Base-by-base conservation (phyloP, 2,888 invertebrate genomes). In the Criorhina ranunculi region DNA sequence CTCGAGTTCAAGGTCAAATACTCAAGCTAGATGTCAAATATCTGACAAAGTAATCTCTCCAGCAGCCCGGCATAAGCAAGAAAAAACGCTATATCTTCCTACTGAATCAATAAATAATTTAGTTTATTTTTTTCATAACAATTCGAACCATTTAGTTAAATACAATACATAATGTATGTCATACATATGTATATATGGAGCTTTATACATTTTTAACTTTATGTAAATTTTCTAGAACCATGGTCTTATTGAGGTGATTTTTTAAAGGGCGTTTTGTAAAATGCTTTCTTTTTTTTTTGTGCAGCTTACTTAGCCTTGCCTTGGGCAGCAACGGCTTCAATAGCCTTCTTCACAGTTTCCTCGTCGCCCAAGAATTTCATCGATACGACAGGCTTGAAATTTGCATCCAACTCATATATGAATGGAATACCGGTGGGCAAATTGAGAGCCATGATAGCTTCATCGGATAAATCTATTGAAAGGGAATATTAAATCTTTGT, bases 351-450 rank as follows among this genome's bases (percentile, higher is more conserved):
- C 0, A 96, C 96, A 0, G 95, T 95, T 91, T 96, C 96, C 88
- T 95, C 95, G 88, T 96, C 98, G 4, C 96, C 96, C 73, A 96
- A 93, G 93, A 96, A 96, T 88, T 95, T 93, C 94, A 96, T 95
- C 11, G 96, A 95, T 53, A 95, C 94, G 0, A 95, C 94, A 0
- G 96, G 96, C 89, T 95, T 95, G 91, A 96, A 93, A 90, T 95
- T 92, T 86, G 95, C 95, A 90, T 96, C 96, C 89, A 96, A 91
- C 88, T 96, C 95, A 88, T 96, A 96, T 2, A 96, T 95, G 89
- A 96, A 96, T 46, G 96, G 96, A 90, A 96, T 96, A 75, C 96
- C 96, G 80, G 96, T 96, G 0, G 96, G 96, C 86, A 96, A 92
- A 90, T 96, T 96, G 82, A 96, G 91, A 62, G 93, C 94, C 95